Base-by-base conservation (phyloP, 2,113 vertebrate genomes). In the Misgurnus anguillicaudatus region DNA sequence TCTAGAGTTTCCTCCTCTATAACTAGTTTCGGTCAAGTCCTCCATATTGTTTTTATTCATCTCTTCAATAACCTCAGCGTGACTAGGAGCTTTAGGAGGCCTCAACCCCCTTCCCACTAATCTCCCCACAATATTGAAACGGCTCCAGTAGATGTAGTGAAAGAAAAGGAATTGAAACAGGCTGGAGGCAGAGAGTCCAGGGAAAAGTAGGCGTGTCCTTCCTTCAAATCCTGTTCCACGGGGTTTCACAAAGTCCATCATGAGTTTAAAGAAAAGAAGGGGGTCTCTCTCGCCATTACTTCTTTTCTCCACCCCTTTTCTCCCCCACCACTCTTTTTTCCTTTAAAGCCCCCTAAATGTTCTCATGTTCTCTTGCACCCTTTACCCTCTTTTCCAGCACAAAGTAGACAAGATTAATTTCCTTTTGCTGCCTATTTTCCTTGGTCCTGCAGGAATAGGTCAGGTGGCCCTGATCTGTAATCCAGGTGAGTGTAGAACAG, bases 41-140 rank as follows among this genome's bases (percentile, higher is more conserved):
- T 66, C 63, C 14, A 39, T 21, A 60, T 53, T 51, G 14, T 68
- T 60, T 76, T 31, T 70, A 31, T 21, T 62, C 16, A 47, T 17
- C 36, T 17, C 41, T 72, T 79, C 21, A 79, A 16, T 82, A 68
- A 55, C 3, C 6, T 67, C 80, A 62, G 17, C 31, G 38, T 74
- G 64, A 45, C 75, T 24, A 83, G 14, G 38, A 62, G 60, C 31
- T 41, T 17, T 47, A 38, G 38, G 64, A 74, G 62, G 47, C 63
- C 42, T 82, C 38, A 53, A 63, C 82, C 75, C 64, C 47, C 4
- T 81, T 51, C 58, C 19, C 8, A 67, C 62, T 85, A 83, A 87
- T 83, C 79, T 48, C 11, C 62, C 76, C 68, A 42, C 78, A 64
- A 19, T 73, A 74, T 87, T 75, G 72, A 82, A 87, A 78, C 72